Conservation (phyloP, 2,797 vertebrate species). For the Pelochelys cantorii region DNA sequence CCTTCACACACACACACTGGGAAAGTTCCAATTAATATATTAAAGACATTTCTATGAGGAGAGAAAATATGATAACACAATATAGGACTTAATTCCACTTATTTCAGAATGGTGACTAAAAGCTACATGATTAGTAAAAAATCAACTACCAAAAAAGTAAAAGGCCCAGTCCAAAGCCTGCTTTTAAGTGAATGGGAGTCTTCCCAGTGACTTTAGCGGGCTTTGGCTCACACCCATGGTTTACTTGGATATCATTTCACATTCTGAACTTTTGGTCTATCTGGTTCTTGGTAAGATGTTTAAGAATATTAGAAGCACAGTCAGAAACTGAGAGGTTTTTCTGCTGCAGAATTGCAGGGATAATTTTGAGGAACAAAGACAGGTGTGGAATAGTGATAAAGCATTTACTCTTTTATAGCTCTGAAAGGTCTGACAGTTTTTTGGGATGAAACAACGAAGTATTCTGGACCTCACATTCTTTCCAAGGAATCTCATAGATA, state of each 20-base stretch:
- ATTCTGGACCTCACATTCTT: conserved; percentile 61
- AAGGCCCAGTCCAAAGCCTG: neutral
- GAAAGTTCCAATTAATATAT: neutral
- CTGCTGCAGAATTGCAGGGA: neutral
- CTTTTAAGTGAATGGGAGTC: neutral
- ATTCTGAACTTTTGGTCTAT: neutral
- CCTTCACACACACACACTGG: neutral
- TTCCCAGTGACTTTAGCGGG: neutral
- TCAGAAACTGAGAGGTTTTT: neutral
- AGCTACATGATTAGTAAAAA: neutral
- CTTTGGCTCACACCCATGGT: neutral
- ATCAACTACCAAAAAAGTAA: neutral
- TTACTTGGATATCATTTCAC: neutral
- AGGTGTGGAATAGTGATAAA: neutral
- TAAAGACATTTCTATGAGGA: neutral
- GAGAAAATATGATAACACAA: neutral
- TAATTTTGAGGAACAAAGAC: neutral
- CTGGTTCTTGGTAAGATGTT: neutral
- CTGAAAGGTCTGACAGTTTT: conserved; percentile 16
- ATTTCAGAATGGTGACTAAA: neutral
- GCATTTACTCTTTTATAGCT: neutral
- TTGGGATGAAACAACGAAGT: conserved; percentile 11
- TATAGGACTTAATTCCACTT: neutral
- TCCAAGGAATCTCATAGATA: conserved; percentile 76
- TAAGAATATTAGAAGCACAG: neutral